These are phyloP conservation scores for Antidorcas marsupialis DNA, from an alignment of 2,113 vertebrate species.

Conservation along the genomic window DNA sequence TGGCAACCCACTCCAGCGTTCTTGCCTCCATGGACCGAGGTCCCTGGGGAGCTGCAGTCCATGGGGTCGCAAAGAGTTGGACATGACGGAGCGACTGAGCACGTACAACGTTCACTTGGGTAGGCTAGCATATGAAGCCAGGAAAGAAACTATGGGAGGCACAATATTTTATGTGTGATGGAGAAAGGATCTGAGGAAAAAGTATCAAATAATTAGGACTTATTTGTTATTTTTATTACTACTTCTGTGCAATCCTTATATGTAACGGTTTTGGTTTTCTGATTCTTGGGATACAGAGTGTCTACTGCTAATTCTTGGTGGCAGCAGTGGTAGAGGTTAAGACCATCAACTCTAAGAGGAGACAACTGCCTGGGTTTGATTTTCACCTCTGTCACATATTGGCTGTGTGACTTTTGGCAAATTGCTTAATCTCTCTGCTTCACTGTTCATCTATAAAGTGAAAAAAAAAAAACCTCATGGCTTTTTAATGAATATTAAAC, in stretches of 20 bases:
- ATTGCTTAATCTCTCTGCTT: neutral
- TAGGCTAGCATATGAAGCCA: neutral
- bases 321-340: neutral
- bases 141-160: neutral
- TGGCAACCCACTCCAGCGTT: neutral
- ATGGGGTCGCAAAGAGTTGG: rapidly evolving
- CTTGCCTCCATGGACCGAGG: neutral
- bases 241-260: neutral
- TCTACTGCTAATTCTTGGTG: neutral
- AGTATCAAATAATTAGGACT: neutral
- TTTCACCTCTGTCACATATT: neutral
- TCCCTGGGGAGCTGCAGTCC: neutral
- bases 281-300: neutral
- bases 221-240: neutral
- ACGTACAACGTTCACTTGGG: neutral
- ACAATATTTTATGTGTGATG: neutral
- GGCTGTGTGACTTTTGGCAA: neutral
- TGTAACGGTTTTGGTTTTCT: neutral
- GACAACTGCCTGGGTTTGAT: neutral
- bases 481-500: neutral
- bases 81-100: neutral
- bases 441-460: neutral
- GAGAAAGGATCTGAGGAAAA: neutral
- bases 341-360: neutral
- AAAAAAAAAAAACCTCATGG: neutral